Evolutionary conservation across 2,888 invertebrate species (phyloP).

Genomic region (Heterodera filipjevi): DNA sequence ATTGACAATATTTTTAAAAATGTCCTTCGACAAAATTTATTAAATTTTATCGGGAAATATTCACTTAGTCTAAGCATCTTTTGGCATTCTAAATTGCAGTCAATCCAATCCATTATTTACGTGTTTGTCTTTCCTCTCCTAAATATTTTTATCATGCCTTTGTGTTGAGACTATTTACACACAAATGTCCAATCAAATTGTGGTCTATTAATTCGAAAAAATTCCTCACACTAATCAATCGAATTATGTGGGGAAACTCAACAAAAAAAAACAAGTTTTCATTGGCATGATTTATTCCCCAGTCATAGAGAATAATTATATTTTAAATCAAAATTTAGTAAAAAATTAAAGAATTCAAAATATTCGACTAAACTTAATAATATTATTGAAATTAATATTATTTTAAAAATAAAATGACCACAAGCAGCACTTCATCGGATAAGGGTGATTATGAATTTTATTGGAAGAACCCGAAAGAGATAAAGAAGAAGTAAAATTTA

Average conservation of each 20-base stretch:
- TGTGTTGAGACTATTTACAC: not conserved
- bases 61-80: too few species aligned
- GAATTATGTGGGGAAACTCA: not conserved
- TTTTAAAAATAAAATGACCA: slow-evolving; percentile 18
- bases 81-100: too few species aligned
- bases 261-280: not conserved
- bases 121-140: not conserved
- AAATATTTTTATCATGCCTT: not conserved
- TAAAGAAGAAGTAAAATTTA: slow-evolving; percentile 27
- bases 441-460: slow-evolving; percentile 35
- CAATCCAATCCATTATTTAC: not conserved
- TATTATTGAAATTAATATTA: not conserved
- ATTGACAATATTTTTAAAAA: too few species aligned
- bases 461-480: slow-evolving; percentile 41
- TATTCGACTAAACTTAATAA: not conserved
- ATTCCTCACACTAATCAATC: not conserved
- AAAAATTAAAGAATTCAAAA: not conserved
- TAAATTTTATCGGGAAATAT: too few species aligned
- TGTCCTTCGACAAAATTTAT: too few species aligned
- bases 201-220: not conserved
- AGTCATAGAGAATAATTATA: not conserved
- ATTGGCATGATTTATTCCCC: not conserved
- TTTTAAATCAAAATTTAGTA: not conserved
- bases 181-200: not conserved
- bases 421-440: slow-evolving; percentile 26